Base-by-base conservation (phyloP, 2,888 invertebrate genomes). In the Melipona beecheii region DNA sequence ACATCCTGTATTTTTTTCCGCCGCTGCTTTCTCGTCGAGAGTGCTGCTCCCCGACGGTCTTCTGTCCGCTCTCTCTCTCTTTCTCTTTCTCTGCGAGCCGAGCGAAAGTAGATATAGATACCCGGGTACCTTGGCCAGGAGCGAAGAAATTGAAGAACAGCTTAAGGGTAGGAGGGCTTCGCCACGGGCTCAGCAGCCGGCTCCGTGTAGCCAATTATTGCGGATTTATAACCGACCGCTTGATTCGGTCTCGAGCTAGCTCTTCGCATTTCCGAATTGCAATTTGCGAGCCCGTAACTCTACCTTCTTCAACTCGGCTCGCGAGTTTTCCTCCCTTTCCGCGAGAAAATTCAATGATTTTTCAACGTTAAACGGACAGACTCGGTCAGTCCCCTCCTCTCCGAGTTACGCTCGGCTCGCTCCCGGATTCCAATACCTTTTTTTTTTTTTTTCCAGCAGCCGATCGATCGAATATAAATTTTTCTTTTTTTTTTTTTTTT, bases 171-270 rank as follows among this genome's bases (percentile, higher is more conserved):
- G 88, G 87, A 87, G 86, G 90, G 89, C 90, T 90, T 90, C 87
- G 85, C 89, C 91, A 89, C 85, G 80, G 86, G 86, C 81, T 85
- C 86, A 86, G 87, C 87, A 87, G 89, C 89, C 87, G 87, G 91
- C 91, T 86, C 83, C 87, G 87, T 90, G 90, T 90, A 91, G 92
- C 93, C 94, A 94, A 94, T 94, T 94, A 94, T 94, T 91, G 91
- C 91, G 92, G 92, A 94, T 94, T 94, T 94, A 94, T 93, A 93
- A 92, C 93, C 89, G 87, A 85, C 83, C 88, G 81, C 86, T 86
- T 85, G 83, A 89, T 89, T 89, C 89, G 83, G 89, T 87, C 87
- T 81, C 83, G 83, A 73, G 70, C 75, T 73, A 88, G 76, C 75
- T 74, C 71, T 78, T 78, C 74, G 81, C 78, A 64, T 82, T 85